Evolutionary conservation across 2,888 invertebrate genomes (phyloP).

Genomic region (Apoderus coryli): DNA sequence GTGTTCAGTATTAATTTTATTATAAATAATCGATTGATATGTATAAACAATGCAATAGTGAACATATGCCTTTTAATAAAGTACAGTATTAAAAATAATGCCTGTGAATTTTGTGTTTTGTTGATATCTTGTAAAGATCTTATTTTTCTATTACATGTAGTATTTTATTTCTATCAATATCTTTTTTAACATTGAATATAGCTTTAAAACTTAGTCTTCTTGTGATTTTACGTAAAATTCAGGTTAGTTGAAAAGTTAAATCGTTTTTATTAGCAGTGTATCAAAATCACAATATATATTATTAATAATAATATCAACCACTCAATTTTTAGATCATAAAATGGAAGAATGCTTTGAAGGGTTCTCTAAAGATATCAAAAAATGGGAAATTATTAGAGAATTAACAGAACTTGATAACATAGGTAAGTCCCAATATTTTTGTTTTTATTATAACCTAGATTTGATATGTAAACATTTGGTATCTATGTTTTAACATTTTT

Average conservation of each 20-base stretch:
- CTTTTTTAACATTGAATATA: no score
- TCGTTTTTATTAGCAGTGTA: no score
- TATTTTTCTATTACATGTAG: no score
- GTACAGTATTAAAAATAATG: conserved; percentile 1
- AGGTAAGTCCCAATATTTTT: background rate
- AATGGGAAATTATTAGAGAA: background rate
- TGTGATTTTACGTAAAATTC: no score
- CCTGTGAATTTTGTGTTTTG: background rate
- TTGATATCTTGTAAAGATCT: background rate
- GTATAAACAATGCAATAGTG: background rate
- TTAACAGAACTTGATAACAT: conserved; percentile 1
- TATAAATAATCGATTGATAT: background rate
- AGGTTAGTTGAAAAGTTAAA: no score
- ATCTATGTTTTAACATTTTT: background rate
- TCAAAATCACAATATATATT: no score
- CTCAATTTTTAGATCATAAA: no score
- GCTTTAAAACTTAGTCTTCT: no score
- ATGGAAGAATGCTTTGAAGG: conserved; percentile 1
- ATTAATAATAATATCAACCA: no score
- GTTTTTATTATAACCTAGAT: background rate
- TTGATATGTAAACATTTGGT: background rate
- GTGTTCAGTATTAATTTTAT: background rate
- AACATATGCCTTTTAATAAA: conserved; percentile 1
- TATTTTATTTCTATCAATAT: no score
- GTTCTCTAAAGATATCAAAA: background rate